phyloP scores from a whole-genome alignment of 2,888 invertebrate species.

The Lordiphosa andalusiaca region DNA sequence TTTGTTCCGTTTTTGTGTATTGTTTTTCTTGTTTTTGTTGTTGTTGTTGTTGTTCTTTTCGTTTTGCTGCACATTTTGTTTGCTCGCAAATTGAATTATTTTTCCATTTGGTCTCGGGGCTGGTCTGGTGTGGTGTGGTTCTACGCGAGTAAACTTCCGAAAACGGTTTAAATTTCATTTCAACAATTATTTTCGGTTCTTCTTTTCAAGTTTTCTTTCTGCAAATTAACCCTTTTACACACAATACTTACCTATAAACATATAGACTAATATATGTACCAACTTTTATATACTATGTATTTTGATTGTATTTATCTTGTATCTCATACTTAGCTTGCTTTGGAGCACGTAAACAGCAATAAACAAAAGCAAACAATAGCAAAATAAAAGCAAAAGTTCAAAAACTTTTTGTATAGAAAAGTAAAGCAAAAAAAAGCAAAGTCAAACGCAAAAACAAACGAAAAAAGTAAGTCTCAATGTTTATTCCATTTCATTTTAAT shows the following conservation, averaged over 20 bases:
- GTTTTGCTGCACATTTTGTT: constrained; percentile 37
- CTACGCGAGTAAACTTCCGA: not conserved
- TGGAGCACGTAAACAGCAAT: constrained; percentile 80
- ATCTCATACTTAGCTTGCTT: constrained; percentile 81
- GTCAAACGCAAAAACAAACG: constrained; percentile 55
- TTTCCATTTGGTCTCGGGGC: constrained; percentile 18
- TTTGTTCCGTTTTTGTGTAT: constrained; percentile 15
- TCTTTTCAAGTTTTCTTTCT: too few relatives aligned
- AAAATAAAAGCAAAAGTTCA: constrained; percentile 54
- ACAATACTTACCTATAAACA: constrained; percentile 16
- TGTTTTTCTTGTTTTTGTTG: too few relatives aligned
- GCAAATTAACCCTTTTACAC: not conserved
- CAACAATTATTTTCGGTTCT: not conserved
- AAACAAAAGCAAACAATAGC: constrained; percentile 54
- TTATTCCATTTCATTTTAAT: constrained; percentile 47
- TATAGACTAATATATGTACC: constrained; percentile 21
- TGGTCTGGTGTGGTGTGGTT: constrained; percentile 18
- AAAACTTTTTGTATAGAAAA: constrained; percentile 41
- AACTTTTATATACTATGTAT: constrained; percentile 65
- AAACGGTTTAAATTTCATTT: not conserved
- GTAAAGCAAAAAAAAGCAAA: constrained; percentile 30
- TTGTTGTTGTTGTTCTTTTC: constrained; percentile 17
- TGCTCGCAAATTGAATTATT: constrained; percentile 72
- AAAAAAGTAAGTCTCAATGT: constrained; percentile 74
- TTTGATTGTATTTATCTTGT: constrained; percentile 77